phyloP scores from a whole-genome alignment of 2,888 invertebrate species.

The Metopia argyrocephala region DNA sequence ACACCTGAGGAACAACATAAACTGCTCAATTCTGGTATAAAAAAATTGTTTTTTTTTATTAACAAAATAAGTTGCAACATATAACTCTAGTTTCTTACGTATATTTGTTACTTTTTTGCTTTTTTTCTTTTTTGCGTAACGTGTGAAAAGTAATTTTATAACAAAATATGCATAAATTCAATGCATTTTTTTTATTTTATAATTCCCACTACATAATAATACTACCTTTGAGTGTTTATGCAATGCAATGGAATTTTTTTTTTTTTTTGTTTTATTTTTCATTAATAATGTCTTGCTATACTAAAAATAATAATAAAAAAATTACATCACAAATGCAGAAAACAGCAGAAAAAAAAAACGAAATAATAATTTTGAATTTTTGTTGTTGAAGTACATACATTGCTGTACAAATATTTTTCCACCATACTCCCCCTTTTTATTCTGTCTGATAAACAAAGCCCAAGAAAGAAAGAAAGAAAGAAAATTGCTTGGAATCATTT shows the following conservation, averaged over 20 bases:
- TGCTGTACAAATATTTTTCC: conserved; percentile 38
- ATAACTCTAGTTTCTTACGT: neutral
- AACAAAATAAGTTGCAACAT: conserved; percentile 7
- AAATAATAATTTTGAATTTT: conserved; percentile 44
- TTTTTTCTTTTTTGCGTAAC: conserved; percentile 52
- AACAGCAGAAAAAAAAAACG: conserved; percentile 38
- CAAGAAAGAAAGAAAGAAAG: neutral
- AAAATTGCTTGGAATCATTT: conserved; percentile 45
- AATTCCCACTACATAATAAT: conserved; percentile 32
- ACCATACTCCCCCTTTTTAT: conserved; percentile 23
- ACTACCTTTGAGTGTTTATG: too few relatives aligned
- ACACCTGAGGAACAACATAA: too few relatives aligned
- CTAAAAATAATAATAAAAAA: conserved; percentile 30
- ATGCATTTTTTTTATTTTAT: conserved; percentile 49
- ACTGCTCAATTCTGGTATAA: too few relatives aligned
- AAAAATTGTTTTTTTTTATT: too few relatives aligned
- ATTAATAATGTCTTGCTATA: conserved; percentile 29
- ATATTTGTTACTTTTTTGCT: neutral
- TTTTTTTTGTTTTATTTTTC: neutral
- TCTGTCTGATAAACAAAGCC: neutral
- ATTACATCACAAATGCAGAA: conserved; percentile 27
- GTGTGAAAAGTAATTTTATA: conserved; percentile 58
- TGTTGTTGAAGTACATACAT: too few relatives aligned
- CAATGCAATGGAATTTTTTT: conserved; percentile 34
- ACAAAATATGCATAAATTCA: conserved; percentile 43